Base-by-base conservation (phyloP, 2,113 vertebrate genomes). In the Cathartes aura region DNA sequence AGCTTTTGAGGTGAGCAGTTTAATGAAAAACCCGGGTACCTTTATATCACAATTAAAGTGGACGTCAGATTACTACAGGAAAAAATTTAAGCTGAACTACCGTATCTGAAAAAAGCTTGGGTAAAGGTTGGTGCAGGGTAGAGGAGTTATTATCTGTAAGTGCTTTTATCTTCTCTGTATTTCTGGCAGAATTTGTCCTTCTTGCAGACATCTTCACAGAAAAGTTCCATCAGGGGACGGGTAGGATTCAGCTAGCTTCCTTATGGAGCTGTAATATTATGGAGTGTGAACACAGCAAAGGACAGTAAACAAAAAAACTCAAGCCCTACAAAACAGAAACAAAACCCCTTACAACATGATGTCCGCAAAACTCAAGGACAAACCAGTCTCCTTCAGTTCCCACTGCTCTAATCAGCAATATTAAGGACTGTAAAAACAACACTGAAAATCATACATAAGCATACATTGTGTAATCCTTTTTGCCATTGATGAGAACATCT, bases 21-120 rank as follows among this genome's bases (percentile, higher is more conserved):
- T 71, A 52, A 79, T 32, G 24, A 73, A 74, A 81, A 76, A 3
- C 6, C 15, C 2, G 13, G 5, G 23, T 30, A 62, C 11, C 16
- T 58, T 66, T 27, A 26, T 12, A 13, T 14, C 38, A 56, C 10
- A 55, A 66, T 64, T 56, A 30, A 15, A 78, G 20, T 14, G 23
- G 45, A 43, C 8, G n/a, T 76, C 43, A 56, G 36, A 62, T 48
- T 36, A 66, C 30, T 43, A 45, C 16, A 60, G 59, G 23, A 81
- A 84, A 32, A 89, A 71, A 89, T 26, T 17, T 11, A 52, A 12
- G 2, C 17, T 82, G 19, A 87, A 36, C 21, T 74, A 40, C 9
- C 2, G 0, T 0, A 2, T 53, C 56, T 74, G 42, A 59, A 38
- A 85, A 92, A 70, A 15, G 2, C 16, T 40, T 3, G 0, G 5